Evolutionary conservation across 2,888 invertebrate genomes (phyloP).

Genomic region (Anticlea derivata): DNA sequence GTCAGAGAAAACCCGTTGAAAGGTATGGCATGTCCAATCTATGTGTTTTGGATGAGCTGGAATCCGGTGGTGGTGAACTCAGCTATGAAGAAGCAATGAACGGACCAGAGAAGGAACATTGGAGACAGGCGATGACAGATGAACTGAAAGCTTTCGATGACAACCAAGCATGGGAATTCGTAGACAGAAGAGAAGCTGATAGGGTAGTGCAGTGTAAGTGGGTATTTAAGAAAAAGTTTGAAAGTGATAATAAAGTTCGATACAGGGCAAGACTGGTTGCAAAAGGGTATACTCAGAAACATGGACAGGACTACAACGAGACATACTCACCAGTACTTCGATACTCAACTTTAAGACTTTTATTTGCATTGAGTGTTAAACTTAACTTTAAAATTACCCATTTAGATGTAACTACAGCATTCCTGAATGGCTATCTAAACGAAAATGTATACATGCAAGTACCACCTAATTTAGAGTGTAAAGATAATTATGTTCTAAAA

Average conservation of each 20-base stretch:
- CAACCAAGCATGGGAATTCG: conserved; percentile 35
- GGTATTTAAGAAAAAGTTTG: conserved; percentile 31
- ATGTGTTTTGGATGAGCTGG: no score
- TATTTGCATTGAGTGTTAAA: conserved; percentile 26
- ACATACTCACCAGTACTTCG: conserved; percentile 29
- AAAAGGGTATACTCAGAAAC: conserved; percentile 27
- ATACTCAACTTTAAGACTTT: conserved; percentile 24
- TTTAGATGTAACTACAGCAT: conserved; percentile 27
- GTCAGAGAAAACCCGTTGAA: no score
- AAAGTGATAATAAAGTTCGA: conserved; percentile 17
- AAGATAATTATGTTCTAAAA: conserved; percentile 33
- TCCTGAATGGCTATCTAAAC: conserved; percentile 20
- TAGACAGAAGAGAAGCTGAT: conserved; percentile 21
- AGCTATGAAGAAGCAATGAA: conserved; percentile 15
- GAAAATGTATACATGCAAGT: conserved; percentile 34
- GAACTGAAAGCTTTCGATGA: conserved; percentile 34
- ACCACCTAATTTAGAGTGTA: conserved; percentile 16
- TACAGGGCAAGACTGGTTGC: conserved; percentile 28
- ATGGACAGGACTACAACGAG: conserved; percentile 24
- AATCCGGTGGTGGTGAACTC: background rate
- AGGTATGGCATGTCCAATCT: background rate
- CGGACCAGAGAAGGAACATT: conserved; percentile 30
- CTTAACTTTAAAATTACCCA: conserved; percentile 19
- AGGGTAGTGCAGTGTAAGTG: conserved; percentile 33
- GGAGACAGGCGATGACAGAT: conserved; percentile 28